Conservation (phyloP, 2,888 invertebrate species). For the Merodon equestris region DNA sequence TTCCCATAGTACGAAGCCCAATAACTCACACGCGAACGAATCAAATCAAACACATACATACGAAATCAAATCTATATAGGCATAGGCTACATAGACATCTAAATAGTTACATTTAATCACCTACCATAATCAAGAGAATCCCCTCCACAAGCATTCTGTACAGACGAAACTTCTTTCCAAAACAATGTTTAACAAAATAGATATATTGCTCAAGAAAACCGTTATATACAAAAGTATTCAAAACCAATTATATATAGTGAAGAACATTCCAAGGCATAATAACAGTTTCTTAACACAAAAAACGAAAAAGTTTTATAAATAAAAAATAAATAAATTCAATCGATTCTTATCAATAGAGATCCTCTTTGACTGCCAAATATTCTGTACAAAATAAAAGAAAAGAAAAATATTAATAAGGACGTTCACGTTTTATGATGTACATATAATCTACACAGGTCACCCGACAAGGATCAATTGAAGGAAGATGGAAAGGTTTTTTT, state of each 20-base stretch:
- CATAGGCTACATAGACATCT: slow-evolving; percentile 19
- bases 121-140: too few species aligned
- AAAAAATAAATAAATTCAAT: too few species aligned
- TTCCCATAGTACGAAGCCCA: slow-evolving; percentile 16
- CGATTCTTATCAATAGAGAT: too few species aligned
- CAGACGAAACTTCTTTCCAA: too few species aligned
- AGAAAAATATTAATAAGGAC: too few species aligned
- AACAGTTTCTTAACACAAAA: slow-evolving; percentile 12
- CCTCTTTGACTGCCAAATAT: slow-evolving; percentile 57
- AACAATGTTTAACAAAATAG: slow-evolving; percentile 32
- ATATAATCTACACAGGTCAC: slow-evolving; percentile 34
- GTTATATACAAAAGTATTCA: slow-evolving; percentile 25
- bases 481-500: too few species aligned
- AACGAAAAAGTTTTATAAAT: neutral
- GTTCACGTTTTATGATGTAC: slow-evolving; percentile 9
- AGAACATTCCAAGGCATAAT: slow-evolving; percentile 61
- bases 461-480: slow-evolving; percentile 3
- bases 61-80: slow-evolving; percentile 32
- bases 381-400: slow-evolving; percentile 48
- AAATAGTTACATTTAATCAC: slow-evolving; percentile 34
- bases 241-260: slow-evolving; percentile 10
- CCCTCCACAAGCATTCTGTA: too few species aligned
- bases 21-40: slow-evolving; percentile 10
- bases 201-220: slow-evolving; percentile 17
- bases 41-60: slow-evolving; percentile 9